Base-by-base conservation (phyloP, 2,797 vertebrate species). In the Alexandromys oeconomus region DNA sequence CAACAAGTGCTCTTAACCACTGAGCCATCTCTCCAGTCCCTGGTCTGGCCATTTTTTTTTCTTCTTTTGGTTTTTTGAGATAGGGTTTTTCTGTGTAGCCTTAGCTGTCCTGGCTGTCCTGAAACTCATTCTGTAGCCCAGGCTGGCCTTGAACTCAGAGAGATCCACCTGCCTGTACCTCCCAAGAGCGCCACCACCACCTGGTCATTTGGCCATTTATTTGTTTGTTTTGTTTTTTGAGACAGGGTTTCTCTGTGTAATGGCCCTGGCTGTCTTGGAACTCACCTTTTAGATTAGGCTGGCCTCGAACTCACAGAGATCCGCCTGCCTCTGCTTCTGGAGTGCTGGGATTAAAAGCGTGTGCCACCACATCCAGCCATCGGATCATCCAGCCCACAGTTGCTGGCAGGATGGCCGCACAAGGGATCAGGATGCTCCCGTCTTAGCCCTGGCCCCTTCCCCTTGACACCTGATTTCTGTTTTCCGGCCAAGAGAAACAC, bases 361-460 rank as follows among this genome's bases (percentile, higher is more conserved):
- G 29, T 0, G 4, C 27, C 57, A 46, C 40, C 81, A 65, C 10
- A 13, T 48, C 12, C 25, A 31, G 31, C 29, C 51, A 59, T 89
- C 59, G 29, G 54, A 29, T 63, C 7, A 17, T 40, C 9, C 46
- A 48, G 46, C 21, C 4, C 37, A 43, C 27, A 11, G 37, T 3
- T 0, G 7, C 11, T 61, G 14, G 34, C 2, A 0, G 21, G 37
- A 63, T 10, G 10, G 21, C 1, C 1, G 1, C 0, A 1, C 19
- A 25, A 19, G 21, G 23, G 4, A 2, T 43, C 13, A 3, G 48
- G 67, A 31, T 0, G 0, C 57, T 29, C 59, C 11, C 27, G 2
- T 74, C 65, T 67, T 25, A 29, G 71, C 37, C 6, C 19, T 25
- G 27, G 27, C 73, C 43, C n/a, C 29, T 43, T 54, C 63, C 67